Evolutionary conservation across 2,797 vertebrate species (phyloP).

Genomic region (Acanthis flammea): DNA sequence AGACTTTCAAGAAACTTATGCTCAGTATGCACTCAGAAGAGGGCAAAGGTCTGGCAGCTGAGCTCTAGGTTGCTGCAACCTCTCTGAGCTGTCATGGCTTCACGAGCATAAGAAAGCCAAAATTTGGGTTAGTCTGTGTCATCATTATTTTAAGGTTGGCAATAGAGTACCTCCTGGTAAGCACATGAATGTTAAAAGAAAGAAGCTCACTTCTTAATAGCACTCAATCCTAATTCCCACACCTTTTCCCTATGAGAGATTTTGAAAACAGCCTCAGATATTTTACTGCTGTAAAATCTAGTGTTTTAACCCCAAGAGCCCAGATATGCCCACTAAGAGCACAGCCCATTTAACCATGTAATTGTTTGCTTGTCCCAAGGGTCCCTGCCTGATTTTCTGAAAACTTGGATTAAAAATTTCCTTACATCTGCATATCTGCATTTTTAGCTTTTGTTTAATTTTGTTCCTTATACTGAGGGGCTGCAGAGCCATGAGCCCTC

Average conservation of each 20-base stretch:
- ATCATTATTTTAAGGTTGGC: background rate
- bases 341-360: background rate
- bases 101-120: background rate
- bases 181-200: slow-evolving; percentile 12
- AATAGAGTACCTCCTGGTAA: background rate
- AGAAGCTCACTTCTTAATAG: background rate
- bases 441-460: background rate
- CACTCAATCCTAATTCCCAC: background rate
- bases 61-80: background rate
- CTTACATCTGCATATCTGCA: background rate
- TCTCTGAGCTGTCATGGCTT: background rate
- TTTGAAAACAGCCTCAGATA: background rate
- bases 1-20: background rate
- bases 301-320: background rate
- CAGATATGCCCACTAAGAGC: background rate
- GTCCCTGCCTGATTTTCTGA: background rate
- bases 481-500: background rate
- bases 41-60: background rate
- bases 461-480: background rate
- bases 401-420: background rate
- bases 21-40: background rate
- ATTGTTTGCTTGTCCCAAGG: background rate
- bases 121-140: background rate
- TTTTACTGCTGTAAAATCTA: slow-evolving; percentile 46
- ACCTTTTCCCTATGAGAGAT: background rate